Base-by-base conservation (phyloP, 2,113 vertebrate species). In the Thunnus thynnus region DNA sequence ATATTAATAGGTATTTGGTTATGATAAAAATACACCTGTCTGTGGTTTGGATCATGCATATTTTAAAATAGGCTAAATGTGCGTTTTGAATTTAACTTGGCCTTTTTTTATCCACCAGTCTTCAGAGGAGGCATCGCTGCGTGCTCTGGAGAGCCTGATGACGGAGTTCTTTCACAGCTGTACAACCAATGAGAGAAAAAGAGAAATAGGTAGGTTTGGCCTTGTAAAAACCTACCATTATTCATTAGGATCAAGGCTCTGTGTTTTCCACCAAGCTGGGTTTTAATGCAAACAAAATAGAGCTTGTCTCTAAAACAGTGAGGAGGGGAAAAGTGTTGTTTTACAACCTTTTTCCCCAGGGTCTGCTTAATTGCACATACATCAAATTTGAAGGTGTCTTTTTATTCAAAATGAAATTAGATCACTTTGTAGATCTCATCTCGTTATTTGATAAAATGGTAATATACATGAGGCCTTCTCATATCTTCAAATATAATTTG, bases 111-210 rank as follows among this genome's bases (percentile, higher is more conserved):
- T 55, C 25, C 30, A 13, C 46, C 80, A 99, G 98, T 96, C 96
- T 74, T 97, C 98, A 51, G 98, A 99, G 86, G 98, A 99, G 93
- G 89, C 95, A 88, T 99, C 98, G 0, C 93, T 99, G 73, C 95
- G 96, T 74, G 97, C 97, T 41, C 72, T 99, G 93, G 98, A 99
- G 94, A 97, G 95, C 91, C 94, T 99, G 1, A 99, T 99, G 98
- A 98, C 97, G 0, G 98, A 99, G 84, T 99, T 99, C 94, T 99
- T 99, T 91, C 98, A 99, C 89, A 97, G 95, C 50, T 98, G 96
- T 93, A 99, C 98, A 0, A 97, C 97, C 0, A 99, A 99, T 22
- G 98, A 99, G 88, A 94, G 98, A 66, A 99, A 99, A 77, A 96
- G 97, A 11, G 98, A 99, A 93, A 99, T 99, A 66, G 98, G 98